Evolutionary conservation across 2,113 vertebrate genomes (phyloP).

Genomic region (Strigops habroptila): DNA sequence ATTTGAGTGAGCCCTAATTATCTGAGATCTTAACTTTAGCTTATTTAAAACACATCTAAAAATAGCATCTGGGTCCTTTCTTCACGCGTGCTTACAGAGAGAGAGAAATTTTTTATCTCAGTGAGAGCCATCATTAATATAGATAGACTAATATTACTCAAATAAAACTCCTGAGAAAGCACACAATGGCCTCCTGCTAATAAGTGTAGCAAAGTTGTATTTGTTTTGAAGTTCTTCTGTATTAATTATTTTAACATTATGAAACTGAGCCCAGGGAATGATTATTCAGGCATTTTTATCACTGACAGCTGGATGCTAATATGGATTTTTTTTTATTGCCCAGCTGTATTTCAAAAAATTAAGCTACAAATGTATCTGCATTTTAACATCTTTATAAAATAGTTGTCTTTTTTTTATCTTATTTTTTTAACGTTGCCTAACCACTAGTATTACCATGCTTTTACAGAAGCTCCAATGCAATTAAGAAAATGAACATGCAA

Average conservation of each 20-base stretch:
- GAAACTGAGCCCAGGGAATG: background rate
- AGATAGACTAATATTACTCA: background rate
- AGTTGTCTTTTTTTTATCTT: background rate
- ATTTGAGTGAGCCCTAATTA: background rate
- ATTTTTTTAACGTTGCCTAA: background rate
- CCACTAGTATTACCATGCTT: background rate
- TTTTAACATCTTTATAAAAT: background rate
- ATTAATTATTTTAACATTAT: background rate
- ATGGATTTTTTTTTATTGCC: background rate
- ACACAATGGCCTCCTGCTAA: background rate
- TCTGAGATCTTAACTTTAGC: background rate
- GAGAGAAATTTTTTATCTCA: background rate
- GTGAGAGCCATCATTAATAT: fast-evolving
- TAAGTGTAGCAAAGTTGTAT: background rate
- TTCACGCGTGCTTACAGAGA: background rate
- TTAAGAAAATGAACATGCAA: background rate
- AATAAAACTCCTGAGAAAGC: background rate
- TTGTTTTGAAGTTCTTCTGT: background rate
- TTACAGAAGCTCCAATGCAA: background rate
- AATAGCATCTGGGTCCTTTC: background rate
- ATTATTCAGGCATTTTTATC: background rate
- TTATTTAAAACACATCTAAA: background rate
- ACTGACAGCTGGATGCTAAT: background rate
- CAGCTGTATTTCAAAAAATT: background rate
- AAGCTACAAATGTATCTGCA: background rate